Conservation (phyloP, 92 coral and sea anemone genomes). For the Phenganax marumi region DNA sequence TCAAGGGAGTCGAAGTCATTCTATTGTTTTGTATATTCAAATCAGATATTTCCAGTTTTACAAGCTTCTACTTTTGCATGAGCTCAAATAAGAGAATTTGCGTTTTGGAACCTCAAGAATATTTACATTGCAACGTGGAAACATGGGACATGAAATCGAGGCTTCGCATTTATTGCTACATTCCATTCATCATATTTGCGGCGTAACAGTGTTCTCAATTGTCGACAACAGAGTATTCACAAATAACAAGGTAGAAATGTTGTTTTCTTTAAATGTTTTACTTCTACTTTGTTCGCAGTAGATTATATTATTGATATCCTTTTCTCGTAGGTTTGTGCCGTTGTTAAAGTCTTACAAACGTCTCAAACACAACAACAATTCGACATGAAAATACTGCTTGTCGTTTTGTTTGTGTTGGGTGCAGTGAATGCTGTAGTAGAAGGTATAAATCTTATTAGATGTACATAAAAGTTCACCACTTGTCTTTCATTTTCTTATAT, state of each 20-base stretch:
- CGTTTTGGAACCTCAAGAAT: neutral
- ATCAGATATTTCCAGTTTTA: no score
- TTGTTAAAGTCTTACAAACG: neutral
- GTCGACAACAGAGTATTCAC: neutral
- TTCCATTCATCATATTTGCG: neutral
- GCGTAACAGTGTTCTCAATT: conserved; percentile 3
- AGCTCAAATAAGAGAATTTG: neutral
- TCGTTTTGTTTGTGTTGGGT: conserved; percentile 6
- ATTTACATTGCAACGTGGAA: neutral
- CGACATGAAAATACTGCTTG: conserved; percentile 35
- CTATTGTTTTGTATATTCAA: no score
- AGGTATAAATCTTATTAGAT: conserved; percentile 3
- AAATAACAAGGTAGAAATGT: neutral
- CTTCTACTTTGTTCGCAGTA: neutral
- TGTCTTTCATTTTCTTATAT: neutral
- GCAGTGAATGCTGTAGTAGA: conserved; percentile 4
- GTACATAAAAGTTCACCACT: neutral
- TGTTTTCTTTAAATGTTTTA: neutral
- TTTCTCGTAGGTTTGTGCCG: neutral
- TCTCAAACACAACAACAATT: neutral
- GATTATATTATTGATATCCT: neutral
- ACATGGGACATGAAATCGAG: neutral
- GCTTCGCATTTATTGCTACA: conserved; percentile 17
- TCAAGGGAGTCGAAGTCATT: no score
- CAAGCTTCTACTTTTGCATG: no score